These are phyloP conservation scores for Thermophis baileyi DNA, from an alignment of 2,113 vertebrate species.

Conservation along the genomic window DNA sequence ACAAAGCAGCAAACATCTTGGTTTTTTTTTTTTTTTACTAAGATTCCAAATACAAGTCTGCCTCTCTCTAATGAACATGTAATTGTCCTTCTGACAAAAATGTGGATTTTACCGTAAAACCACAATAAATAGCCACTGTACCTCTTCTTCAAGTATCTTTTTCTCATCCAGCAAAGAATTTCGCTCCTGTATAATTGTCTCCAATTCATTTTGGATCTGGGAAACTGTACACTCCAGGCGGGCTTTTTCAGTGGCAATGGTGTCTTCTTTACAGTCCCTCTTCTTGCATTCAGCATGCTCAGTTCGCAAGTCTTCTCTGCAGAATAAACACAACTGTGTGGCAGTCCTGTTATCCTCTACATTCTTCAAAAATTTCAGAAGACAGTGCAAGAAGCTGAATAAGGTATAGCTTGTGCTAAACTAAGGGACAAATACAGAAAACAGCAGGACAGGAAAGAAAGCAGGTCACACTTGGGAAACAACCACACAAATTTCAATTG, in stretches of 20 bases:
- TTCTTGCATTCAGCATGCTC: constrained; percentile 60
- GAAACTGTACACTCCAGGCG: constrained; percentile 60
- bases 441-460: neutral
- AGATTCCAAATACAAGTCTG: neutral
- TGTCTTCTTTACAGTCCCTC: constrained; percentile 57
- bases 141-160: constrained; percentile 55
- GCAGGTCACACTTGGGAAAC: neutral
- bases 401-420: neutral
- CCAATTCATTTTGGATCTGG: constrained; percentile 62
- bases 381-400: neutral
- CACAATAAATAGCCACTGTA: neutral
- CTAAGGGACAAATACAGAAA: neutral
- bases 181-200: constrained; percentile 48
- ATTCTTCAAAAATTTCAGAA: neutral
- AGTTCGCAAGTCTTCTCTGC: constrained; percentile 61
- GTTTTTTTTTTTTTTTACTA: neutral
- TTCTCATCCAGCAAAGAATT: constrained; percentile 57
- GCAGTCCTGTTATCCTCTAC: neutral
- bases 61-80: neutral
- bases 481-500: neutral
- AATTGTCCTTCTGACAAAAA: neutral
- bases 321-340: neutral
- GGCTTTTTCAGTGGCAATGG: constrained; percentile 53
- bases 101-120: neutral
- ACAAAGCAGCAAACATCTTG: neutral